These are phyloP conservation scores for Platanista minor DNA, from an alignment of 2,113 vertebrate genomes.

Conservation along the genomic window DNA sequence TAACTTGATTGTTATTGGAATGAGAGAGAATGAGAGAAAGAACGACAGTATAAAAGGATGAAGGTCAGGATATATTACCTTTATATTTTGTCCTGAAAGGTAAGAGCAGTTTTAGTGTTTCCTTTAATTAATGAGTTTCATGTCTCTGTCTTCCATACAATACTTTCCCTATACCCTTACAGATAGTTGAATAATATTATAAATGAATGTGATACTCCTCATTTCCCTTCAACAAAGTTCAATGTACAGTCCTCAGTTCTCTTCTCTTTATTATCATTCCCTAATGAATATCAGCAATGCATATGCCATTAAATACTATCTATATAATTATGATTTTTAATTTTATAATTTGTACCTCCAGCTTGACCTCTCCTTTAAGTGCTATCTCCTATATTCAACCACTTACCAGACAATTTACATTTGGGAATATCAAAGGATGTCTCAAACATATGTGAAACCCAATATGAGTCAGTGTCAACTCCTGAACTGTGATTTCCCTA, in stretches of 20 bases:
- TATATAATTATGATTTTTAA: not conserved
- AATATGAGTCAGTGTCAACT: not conserved
- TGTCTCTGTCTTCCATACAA: not conserved
- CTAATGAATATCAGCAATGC: not conserved
- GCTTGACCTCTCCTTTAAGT: not conserved
- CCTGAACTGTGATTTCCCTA: not conserved
- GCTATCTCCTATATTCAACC: not conserved
- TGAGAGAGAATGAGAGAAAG: not conserved
- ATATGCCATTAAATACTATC: not conserved
- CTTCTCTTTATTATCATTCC: not conserved
- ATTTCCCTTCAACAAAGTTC: not conserved
- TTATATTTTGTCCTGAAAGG: not conserved
- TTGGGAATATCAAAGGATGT: not conserved
- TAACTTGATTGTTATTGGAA: not conserved
- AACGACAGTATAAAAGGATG: not conserved
- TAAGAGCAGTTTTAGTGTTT: not conserved
- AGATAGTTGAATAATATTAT: not conserved
- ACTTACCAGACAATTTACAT: not conserved
- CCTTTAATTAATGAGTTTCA: not conserved
- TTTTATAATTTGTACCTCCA: not conserved
- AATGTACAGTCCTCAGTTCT: not conserved
- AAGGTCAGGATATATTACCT: not conserved
- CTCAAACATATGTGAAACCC: not conserved
- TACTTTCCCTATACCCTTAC: not conserved
- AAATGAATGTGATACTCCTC: not conserved